Conservation (phyloP, 1,140 invertebrate genomes). For the Drosophila kohkoa region DNA sequence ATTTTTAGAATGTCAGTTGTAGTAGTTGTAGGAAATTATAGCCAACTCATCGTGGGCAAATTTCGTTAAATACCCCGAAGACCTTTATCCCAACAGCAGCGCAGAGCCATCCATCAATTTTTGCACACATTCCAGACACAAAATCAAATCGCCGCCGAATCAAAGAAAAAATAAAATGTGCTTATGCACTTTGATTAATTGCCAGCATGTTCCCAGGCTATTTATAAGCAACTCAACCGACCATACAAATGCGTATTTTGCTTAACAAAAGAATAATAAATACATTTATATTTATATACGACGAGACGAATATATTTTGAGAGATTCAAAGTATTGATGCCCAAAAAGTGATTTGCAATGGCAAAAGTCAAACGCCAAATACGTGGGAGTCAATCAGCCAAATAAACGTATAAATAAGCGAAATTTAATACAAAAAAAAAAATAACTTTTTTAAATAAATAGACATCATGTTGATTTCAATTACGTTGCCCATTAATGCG, state of each 20-base stretch:
- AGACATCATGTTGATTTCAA: conserved; percentile 81
- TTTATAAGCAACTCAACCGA: conserved; percentile 35
- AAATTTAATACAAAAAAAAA: conserved; percentile 33
- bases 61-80: conserved; percentile 8
- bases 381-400: conserved; percentile 75
- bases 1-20: conserved; percentile 31
- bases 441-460: conserved; percentile 48
- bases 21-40: neutral
- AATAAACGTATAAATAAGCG: conserved; percentile 44
- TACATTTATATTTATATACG: conserved; percentile 25
- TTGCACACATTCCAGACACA: conserved; percentile 56
- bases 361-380: conserved; percentile 60
- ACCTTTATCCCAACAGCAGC: conserved; percentile 10
- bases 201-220: conserved; percentile 73
- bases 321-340: conserved; percentile 56
- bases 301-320: neutral
- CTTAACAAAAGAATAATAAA: conserved; percentile 75
- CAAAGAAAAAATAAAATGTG: conserved; percentile 19
- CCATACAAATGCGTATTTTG: conserved; percentile 54
- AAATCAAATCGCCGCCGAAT: conserved; percentile 49
- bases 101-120: conserved; percentile 36
- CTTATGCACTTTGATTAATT: conserved; percentile 78
- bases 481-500: conserved; percentile 64
- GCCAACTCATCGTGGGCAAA: conserved; percentile 13
- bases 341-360: conserved; percentile 67